Evolutionary conservation across 2,888 invertebrate genomes (phyloP).

Genomic region (Drosophila subsilvestris): DNA sequence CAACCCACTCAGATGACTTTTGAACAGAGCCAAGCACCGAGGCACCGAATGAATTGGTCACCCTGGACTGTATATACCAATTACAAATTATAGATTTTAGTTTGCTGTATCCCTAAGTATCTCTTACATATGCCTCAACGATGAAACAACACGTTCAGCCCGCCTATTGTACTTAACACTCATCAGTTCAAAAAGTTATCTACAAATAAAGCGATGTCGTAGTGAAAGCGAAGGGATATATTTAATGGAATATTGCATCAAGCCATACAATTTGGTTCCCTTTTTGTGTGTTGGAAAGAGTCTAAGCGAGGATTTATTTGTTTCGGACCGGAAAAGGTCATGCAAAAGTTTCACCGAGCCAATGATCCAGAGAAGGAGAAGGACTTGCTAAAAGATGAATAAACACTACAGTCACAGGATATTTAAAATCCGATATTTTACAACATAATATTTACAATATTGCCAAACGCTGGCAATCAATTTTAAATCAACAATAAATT

Average conservation of each 20-base stretch:
- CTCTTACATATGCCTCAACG: slow-evolving; percentile 12
- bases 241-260: too few species aligned
- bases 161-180: slow-evolving; percentile 72
- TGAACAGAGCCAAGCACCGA: slow-evolving; percentile 30
- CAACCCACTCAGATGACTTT: slow-evolving; percentile 36
- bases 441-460: too few species aligned
- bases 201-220: slow-evolving; percentile 59
- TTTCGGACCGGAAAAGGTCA: background rate
- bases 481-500: too few species aligned
- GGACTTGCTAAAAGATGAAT: too few species aligned
- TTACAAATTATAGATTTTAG: slow-evolving; percentile 69
- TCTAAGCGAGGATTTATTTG: background rate
- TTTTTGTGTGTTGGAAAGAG: background rate
- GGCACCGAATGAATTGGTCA: slow-evolving; percentile 43
- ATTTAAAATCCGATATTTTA: too few species aligned
- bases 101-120: slow-evolving; percentile 60
- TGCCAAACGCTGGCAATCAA: too few species aligned
- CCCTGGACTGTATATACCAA: slow-evolving; percentile 71
- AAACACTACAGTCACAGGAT: too few species aligned
- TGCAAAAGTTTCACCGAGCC: too few species aligned
- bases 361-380: too few species aligned
- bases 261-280: background rate
- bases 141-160: slow-evolving; percentile 20
- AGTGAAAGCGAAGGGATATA: slow-evolving; percentile 20
- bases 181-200: slow-evolving; percentile 51